These are phyloP conservation scores for Cyaniris semiargus DNA, from an alignment of 2,888 invertebrate species.

Conservation along the genomic window DNA sequence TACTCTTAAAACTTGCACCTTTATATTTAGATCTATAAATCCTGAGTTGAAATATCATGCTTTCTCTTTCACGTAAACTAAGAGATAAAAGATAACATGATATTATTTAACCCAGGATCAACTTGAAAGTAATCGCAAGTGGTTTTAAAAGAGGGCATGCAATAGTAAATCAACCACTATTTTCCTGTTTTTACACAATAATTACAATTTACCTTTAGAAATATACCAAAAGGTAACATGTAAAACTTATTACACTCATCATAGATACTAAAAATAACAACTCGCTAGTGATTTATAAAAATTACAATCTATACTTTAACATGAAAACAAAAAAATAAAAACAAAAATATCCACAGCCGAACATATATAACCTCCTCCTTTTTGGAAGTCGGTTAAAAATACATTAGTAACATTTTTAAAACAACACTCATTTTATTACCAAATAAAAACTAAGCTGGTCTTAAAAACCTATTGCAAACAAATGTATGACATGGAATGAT, in stretches of 20 bases:
- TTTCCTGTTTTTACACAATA: not conserved
- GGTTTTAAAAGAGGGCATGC: not conserved
- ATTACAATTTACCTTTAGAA: not conserved
- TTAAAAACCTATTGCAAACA: not conserved
- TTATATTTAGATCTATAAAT: too few species aligned
- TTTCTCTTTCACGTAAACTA: too few species aligned
- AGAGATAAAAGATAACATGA: not conserved
- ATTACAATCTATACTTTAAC: not conserved
- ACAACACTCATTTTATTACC: not conserved
- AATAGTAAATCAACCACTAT: not conserved
- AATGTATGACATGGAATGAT: not conserved
- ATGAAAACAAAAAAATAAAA: not conserved
- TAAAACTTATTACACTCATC: not conserved
- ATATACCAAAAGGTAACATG: not conserved
- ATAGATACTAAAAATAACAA: not conserved
- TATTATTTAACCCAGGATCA: not conserved
- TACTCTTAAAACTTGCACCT: too few species aligned
- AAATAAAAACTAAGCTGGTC: not conserved
- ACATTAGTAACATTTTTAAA: not conserved
- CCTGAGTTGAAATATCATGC: too few species aligned
- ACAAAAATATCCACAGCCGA: too few species aligned
- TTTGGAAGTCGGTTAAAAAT: too few species aligned
- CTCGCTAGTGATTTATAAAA: not conserved
- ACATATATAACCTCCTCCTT: too few species aligned
- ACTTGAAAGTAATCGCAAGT: not conserved